Percentiles rank a stretch among this genome's conserved stretches.
These are phyloP conservation scores for Tolmerus cingulatus DNA, from an alignment of 2,888 invertebrate genomes.

Conservation along the genomic window DNA sequence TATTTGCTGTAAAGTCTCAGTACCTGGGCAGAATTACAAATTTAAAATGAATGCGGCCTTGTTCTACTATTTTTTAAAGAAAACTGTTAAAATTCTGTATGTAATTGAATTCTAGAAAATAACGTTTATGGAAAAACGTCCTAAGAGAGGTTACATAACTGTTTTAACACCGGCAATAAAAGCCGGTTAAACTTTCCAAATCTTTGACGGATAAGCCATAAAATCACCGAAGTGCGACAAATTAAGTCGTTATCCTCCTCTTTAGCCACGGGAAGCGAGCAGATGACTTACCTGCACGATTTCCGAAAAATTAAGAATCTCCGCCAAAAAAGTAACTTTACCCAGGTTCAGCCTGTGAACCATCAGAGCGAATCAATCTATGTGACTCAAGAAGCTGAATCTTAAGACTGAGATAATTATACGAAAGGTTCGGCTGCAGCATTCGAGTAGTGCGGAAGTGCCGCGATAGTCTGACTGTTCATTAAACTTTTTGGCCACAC, in stretches of 20 bases:
- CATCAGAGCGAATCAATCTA: neutral
- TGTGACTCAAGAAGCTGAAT: neutral
- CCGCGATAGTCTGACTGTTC: neutral
- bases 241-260: neutral
- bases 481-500: slow-evolving; percentile 6
- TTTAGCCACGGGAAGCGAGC: neutral
- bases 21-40: neutral
- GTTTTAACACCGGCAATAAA: neutral
- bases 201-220: neutral
- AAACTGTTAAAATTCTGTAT: neutral
- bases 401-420: neutral
- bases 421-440: neutral
- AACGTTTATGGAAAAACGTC: neutral
- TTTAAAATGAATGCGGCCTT: neutral
- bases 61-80: neutral
- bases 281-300: neutral
- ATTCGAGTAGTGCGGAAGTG: neutral
- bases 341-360: neutral
- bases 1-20: neutral
- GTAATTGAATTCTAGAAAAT: neutral
- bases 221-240: neutral
- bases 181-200: neutral
- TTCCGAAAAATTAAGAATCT: neutral
- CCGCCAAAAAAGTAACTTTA: neutral
- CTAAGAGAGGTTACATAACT: neutral